These are phyloP conservation scores for Pocillopora grandis DNA, from an alignment of 92 coral and sea anemone species.

Conservation along the genomic window DNA sequence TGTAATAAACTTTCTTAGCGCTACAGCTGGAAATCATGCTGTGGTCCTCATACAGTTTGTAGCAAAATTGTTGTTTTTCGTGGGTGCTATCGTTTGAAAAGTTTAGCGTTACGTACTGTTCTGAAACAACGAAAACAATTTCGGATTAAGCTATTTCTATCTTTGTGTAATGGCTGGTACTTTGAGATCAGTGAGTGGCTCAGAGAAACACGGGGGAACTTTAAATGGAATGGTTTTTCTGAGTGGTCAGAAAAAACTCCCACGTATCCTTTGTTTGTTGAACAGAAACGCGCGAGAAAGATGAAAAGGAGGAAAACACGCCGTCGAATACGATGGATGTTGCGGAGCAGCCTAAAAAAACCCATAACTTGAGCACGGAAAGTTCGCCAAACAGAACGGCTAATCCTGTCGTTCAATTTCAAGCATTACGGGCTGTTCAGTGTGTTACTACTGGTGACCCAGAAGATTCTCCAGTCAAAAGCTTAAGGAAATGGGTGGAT, in stretches of 20 bases:
- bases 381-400: slow-evolving; percentile 27
- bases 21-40: not conserved
- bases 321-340: slow-evolving; percentile 20
- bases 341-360: slow-evolving; percentile 25
- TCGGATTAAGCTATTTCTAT: slow-evolving; percentile 1
- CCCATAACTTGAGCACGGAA: not conserved
- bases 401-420: slow-evolving; percentile 31
- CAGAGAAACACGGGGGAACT: not conserved
- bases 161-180: not conserved
- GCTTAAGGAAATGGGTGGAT: slow-evolving; percentile 98
- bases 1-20: slow-evolving; percentile 6
- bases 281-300: slow-evolving; percentile 61
- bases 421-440: slow-evolving; percentile 31
- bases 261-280: slow-evolving; percentile 6
- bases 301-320: slow-evolving; percentile 59
- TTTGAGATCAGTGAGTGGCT: not conserved
- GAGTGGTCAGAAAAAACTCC: slow-evolving; percentile 4
- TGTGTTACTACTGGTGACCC: slow-evolving; percentile 31
- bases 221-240: not conserved
- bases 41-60: slow-evolving; percentile 10
- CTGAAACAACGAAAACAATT: slow-evolving; percentile 32
- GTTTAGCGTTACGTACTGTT: slow-evolving; percentile 5
- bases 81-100: slow-evolving; percentile 16
- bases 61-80: slow-evolving; percentile 23
- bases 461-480: slow-evolving; percentile 96